Percentiles rank a stretch among this genome's conserved stretches.
These are phyloP conservation scores for Brenthis daphne DNA, from an alignment of 2,888 invertebrate species.

Conservation along the genomic window DNA sequence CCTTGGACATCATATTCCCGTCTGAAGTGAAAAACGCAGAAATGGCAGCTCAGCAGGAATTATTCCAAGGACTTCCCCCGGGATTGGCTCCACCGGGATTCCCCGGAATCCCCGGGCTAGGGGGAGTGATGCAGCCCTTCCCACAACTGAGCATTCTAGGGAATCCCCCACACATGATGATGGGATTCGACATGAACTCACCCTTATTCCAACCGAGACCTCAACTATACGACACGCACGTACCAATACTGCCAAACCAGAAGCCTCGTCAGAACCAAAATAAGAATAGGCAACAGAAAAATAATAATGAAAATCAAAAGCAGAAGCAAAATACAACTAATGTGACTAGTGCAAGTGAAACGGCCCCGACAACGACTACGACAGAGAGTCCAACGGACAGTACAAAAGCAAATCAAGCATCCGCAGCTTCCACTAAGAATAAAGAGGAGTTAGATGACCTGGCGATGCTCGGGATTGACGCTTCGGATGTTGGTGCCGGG, in stretches of 20 bases:
- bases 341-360: constrained; percentile 32
- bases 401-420: constrained; percentile 3
- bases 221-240: constrained; percentile 70
- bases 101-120: constrained; percentile 46
- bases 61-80: constrained; percentile 39
- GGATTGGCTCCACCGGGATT: constrained; percentile 41
- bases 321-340: constrained; percentile 28
- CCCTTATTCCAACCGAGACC: constrained; percentile 57
- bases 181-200: constrained; percentile 66
- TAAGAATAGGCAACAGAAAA: constrained; percentile 34
- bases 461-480: constrained; percentile 93
- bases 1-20: constrained; percentile 85
- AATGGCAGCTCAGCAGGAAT: constrained; percentile 41
- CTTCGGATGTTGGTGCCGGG: constrained; percentile 86
- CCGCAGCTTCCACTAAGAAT: constrained; percentile 55
- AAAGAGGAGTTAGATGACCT: constrained; percentile 86
- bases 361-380: background rate
- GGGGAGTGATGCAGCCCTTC: constrained; percentile 49
- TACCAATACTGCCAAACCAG: constrained; percentile 56
- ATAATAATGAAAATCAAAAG: constrained; percentile 34
- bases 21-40: constrained; percentile 55
- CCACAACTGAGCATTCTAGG: constrained; percentile 45
- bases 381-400: constrained; percentile 21
- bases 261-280: constrained; percentile 36
- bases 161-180: constrained; percentile 55